These are phyloP conservation scores for Acanthurus tractus DNA, from an alignment of 2,797 vertebrate species.

Conservation along the genomic window DNA sequence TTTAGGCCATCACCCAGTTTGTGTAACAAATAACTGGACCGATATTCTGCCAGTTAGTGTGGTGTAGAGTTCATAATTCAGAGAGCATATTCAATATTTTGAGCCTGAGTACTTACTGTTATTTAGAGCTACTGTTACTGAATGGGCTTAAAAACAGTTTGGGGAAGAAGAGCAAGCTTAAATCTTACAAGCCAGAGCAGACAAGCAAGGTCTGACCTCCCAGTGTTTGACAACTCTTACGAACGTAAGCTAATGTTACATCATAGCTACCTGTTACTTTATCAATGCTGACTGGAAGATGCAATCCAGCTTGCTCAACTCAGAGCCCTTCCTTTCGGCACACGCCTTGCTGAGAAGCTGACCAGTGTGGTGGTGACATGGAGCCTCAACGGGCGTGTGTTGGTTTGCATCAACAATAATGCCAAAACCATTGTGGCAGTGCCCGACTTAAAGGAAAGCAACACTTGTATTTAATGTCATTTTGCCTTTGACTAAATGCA, in stretches of 20 bases:
- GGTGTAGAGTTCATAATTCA: background rate
- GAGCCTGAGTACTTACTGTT: background rate
- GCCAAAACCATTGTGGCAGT: no score
- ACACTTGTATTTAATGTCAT: no score
- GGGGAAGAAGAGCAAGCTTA: no score
- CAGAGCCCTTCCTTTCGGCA: background rate
- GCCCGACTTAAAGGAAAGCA: no score
- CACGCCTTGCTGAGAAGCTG: background rate
- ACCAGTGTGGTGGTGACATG: no score
- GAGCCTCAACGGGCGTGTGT: no score
- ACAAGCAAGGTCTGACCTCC: background rate
- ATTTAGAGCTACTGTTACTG: background rate
- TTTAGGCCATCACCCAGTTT: background rate
- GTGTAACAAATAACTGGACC: background rate
- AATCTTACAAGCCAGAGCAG: no score
- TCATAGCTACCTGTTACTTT: background rate
- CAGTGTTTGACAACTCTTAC: background rate
- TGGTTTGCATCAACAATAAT: no score
- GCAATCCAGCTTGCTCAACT: background rate
- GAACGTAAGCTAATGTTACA: background rate
- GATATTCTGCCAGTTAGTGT: no score
- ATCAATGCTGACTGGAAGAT: background rate
- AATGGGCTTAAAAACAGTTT: background rate
- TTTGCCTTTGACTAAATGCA: background rate
- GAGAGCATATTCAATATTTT: background rate